Percentiles rank a stretch among this genome's conserved stretches.
Evolutionary conservation across 2,797 vertebrate genomes (phyloP).

Genomic region (Aythya fuligula): DNA sequence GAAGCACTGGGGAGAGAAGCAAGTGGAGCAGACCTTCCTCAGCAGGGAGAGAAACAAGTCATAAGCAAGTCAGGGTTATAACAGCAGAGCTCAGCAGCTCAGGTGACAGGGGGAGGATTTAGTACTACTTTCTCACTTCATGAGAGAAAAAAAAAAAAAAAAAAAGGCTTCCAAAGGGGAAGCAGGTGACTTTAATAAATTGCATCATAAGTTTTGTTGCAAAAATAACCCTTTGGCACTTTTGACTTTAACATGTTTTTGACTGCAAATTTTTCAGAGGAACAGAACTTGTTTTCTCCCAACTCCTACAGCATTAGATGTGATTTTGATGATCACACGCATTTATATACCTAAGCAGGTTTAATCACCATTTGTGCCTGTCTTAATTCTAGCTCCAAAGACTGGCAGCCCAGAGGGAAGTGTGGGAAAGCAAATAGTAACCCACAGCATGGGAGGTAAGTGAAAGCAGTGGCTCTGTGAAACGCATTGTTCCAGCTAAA

Average conservation of each 20-base stretch:
- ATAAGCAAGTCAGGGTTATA: not conserved
- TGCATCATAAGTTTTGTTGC: not conserved
- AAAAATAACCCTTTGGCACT: not conserved
- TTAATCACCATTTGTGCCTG: constrained; percentile 7
- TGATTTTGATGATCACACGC: not conserved
- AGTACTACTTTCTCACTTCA: not conserved
- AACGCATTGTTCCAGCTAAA: constrained; percentile 49
- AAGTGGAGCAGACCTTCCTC: not conserved
- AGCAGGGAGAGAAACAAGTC: not conserved
- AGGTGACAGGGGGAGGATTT: not conserved
- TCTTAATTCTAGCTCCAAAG: constrained; percentile 55
- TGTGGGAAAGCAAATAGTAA: constrained; percentile 68
- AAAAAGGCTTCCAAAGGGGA: not conserved
- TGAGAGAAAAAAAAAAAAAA: not conserved
- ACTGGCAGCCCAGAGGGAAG: constrained; percentile 39
- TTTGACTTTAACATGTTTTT: not conserved
- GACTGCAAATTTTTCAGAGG: not conserved
- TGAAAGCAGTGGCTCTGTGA: constrained; percentile 57
- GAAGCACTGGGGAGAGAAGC: not conserved
- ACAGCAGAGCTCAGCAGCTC: not conserved
- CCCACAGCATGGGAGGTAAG: constrained; percentile 61
- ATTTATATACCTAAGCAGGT: not conserved
- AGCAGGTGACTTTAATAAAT: not conserved
- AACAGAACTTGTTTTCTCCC: not conserved
- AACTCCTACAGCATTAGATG: not conserved